These are phyloP conservation scores for Lasioglossum oenotherae DNA, from an alignment of 2,888 invertebrate genomes.

Conservation along the genomic window DNA sequence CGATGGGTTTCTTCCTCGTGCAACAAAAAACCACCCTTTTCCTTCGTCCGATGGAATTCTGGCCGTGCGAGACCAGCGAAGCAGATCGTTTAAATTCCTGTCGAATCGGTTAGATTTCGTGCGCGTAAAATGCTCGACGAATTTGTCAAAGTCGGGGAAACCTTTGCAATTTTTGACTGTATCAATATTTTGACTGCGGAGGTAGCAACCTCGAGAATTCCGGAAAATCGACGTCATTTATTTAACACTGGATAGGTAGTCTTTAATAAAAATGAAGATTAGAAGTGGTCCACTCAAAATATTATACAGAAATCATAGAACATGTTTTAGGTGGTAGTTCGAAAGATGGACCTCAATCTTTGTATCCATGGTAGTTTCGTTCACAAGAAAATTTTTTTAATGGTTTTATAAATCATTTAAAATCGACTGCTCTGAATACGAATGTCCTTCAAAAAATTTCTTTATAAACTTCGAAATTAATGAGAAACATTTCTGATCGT, in stretches of 20 bases:
- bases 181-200: neutral
- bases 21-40: neutral
- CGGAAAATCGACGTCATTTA: neutral
- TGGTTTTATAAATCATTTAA: too few relatives aligned
- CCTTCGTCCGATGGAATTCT: neutral
- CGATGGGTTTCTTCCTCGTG: slow-evolving; percentile 17
- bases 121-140: neutral
- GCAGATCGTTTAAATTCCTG: neutral
- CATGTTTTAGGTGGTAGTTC: too few relatives aligned
- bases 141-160: neutral
- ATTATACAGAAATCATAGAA: too few relatives aligned
- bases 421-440: too few relatives aligned
- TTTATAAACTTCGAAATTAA: too few relatives aligned
- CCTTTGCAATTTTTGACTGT: neutral
- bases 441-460: too few relatives aligned
- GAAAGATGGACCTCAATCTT: too few relatives aligned
- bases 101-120: neutral
- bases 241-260: neutral
- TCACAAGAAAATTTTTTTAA: too few relatives aligned
- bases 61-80: neutral
- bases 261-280: too few relatives aligned
- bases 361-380: too few relatives aligned
- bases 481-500: too few relatives aligned
- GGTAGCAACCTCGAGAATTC: neutral
- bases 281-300: too few relatives aligned